Conservation (phyloP, 2,797 vertebrate species). For the Urosaurus nigricauda region DNA sequence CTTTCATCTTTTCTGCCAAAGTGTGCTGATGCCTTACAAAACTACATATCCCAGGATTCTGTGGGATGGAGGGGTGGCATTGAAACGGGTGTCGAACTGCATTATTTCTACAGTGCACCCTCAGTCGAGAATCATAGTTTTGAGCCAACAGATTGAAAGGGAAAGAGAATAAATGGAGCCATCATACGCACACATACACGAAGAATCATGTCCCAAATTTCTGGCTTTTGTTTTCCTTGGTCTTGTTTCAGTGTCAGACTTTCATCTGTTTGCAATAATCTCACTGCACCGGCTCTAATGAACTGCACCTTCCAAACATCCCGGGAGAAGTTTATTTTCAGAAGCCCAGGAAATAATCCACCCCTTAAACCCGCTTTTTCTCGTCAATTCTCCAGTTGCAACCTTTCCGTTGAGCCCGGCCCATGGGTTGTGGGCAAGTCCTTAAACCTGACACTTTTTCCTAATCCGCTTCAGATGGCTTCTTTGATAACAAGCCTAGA, state of each 20-base stretch:
- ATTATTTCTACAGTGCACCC: too few species aligned
- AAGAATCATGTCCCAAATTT: neutral
- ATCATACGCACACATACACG: neutral
- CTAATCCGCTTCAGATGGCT: conserved; percentile 49
- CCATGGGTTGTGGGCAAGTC: conserved; percentile 41
- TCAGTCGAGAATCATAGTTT: neutral
- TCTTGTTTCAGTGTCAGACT: neutral
- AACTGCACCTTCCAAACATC: neutral
- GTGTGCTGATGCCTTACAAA: too few species aligned
- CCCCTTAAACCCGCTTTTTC: conserved; percentile 65
- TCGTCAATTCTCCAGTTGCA: conserved; percentile 69
- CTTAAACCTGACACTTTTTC: conserved; percentile 67
- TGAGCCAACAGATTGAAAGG: conserved; percentile 30
- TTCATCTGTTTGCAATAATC: neutral
- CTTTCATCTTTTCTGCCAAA: too few species aligned
- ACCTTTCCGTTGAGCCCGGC: conserved; percentile 53
- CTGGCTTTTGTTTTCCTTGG: neutral
- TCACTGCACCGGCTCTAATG: neutral
- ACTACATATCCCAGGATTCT: too few species aligned
- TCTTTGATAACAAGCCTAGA: conserved; percentile 30
- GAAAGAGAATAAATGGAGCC: conserved; percentile 37
- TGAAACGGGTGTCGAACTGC: too few species aligned
- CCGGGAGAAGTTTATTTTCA: conserved; percentile 70
- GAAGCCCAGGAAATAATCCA: conserved; percentile 73
- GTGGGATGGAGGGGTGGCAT: too few species aligned